Evolutionary conservation across 2,888 invertebrate species (phyloP).

Genomic region (Emmelina monodactyla): DNA sequence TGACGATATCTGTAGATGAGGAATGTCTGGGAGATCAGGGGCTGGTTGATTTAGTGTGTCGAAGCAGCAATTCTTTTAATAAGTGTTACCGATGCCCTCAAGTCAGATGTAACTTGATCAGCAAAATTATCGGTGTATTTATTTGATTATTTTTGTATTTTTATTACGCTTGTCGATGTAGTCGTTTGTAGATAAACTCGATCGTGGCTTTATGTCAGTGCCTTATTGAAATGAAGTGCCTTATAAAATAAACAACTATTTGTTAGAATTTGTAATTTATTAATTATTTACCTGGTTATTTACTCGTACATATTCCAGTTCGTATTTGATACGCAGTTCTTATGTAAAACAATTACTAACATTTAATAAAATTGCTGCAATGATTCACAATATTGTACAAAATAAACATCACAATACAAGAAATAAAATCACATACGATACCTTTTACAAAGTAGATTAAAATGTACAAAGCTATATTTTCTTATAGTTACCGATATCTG

Average conservation of each 20-base stretch:
- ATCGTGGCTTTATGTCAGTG: conserved; percentile 27
- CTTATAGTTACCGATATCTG: too few relatives aligned
- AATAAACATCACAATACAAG: background rate
- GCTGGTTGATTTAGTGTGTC: too few relatives aligned
- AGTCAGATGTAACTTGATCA: background rate
- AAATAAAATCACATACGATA: too few relatives aligned
- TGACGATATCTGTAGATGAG: too few relatives aligned
- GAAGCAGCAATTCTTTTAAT: background rate
- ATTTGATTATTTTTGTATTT: conserved; percentile 19
- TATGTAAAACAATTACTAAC: background rate
- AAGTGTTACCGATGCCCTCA: conserved; percentile 29
- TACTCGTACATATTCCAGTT: background rate
- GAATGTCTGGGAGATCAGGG: too few relatives aligned
- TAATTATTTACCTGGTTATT: conserved; percentile 8
- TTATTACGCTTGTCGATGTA: conserved; percentile 48
- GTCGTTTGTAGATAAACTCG: conserved; percentile 34
- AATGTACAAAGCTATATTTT: too few relatives aligned
- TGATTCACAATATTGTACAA: background rate
- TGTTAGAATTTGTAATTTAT: background rate
- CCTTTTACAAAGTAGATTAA: too few relatives aligned
- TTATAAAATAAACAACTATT: conserved; percentile 18
- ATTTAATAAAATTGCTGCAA: background rate
- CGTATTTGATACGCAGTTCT: background rate
- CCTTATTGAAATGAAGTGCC: conserved; percentile 32
- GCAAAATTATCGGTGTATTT: conserved; percentile 22